phyloP scores from a whole-genome alignment of 2,797 vertebrate genomes.

The Remorina albescens region DNA sequence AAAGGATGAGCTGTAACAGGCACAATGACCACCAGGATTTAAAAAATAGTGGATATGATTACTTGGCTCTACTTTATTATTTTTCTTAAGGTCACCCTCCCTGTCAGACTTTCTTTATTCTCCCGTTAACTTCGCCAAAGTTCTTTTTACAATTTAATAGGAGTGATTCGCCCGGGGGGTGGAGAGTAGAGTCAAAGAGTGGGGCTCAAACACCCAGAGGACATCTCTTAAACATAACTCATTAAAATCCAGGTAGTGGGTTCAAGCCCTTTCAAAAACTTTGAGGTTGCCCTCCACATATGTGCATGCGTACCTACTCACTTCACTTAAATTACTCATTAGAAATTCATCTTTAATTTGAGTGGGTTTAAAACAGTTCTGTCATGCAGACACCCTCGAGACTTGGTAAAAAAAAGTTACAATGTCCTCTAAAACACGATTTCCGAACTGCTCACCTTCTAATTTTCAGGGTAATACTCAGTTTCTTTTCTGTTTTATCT shows the following conservation, averaged over 20 bases:
- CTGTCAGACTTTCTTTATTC: conserved; percentile 65
- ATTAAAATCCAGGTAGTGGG: conserved; percentile 74
- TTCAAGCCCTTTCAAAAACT: conserved; percentile 66
- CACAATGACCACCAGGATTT: conserved; percentile 30
- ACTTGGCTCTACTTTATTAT: conserved; percentile 40
- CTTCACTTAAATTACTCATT: conserved; percentile 72
- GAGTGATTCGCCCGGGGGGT: conserved; percentile 53
- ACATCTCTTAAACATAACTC: conserved; percentile 73
- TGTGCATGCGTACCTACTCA: conserved; percentile 33
- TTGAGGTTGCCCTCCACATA: conserved; percentile 59
- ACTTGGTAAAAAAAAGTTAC: conserved; percentile 71
- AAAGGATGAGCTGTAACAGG: background rate
- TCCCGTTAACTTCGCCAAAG: conserved; percentile 56
- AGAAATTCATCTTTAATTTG: conserved; percentile 71
- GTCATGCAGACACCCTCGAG: conserved; percentile 66
- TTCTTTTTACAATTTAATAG: conserved; percentile 62
- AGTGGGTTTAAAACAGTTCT: conserved; percentile 74
- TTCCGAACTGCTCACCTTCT: conserved; percentile 26
- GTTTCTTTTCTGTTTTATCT: background rate
- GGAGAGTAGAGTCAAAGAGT: conserved; percentile 30
- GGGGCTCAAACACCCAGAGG: conserved; percentile 64
- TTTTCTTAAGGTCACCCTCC: conserved; percentile 70
- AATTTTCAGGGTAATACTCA: background rate
- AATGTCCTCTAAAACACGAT: conserved; percentile 66
- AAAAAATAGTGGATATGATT: conserved; percentile 18